phyloP scores from a whole-genome alignment of 2,113 vertebrate species.

The Hyaena hyaena region DNA sequence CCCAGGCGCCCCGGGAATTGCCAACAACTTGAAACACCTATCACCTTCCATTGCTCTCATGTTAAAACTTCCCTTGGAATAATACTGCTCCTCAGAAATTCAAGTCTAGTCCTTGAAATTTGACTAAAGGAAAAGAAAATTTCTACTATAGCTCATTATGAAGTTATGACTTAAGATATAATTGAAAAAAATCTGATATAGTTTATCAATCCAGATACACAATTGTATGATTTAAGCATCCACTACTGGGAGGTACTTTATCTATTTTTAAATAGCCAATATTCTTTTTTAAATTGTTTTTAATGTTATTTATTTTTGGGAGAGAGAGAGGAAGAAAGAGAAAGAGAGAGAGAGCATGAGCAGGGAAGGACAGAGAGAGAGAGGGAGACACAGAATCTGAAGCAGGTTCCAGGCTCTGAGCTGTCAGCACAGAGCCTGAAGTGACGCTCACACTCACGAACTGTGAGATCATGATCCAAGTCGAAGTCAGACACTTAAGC shows the following conservation, averaged over 20 bases:
- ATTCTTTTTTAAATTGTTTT: too few relatives aligned
- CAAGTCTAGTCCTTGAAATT: not conserved
- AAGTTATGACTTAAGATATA: not conserved
- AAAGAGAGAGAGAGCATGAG: too few relatives aligned
- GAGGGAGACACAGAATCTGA: too few relatives aligned
- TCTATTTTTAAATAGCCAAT: too few relatives aligned
- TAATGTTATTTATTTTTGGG: too few relatives aligned
- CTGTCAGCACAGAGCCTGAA: too few relatives aligned
- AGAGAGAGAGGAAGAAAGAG: too few relatives aligned
- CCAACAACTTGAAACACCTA: not conserved
- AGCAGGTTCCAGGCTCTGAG: too few relatives aligned
- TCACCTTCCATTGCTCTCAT: not conserved
- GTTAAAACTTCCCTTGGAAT: not conserved
- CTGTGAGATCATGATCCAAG: too few relatives aligned
- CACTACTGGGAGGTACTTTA: not conserved
- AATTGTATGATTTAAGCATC: not conserved
- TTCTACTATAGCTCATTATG: not conserved
- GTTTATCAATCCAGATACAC: not conserved
- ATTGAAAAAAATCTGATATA: not conserved
- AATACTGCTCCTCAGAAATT: not conserved
- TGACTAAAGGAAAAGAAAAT: not conserved
- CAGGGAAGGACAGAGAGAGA: too few relatives aligned
- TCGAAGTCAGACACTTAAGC: too few relatives aligned
- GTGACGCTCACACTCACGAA: too few relatives aligned
- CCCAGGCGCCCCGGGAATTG: not conserved